Evolutionary conservation across 1,140 invertebrate species (phyloP).

Genomic region (Diploscapter pachys): DNA sequence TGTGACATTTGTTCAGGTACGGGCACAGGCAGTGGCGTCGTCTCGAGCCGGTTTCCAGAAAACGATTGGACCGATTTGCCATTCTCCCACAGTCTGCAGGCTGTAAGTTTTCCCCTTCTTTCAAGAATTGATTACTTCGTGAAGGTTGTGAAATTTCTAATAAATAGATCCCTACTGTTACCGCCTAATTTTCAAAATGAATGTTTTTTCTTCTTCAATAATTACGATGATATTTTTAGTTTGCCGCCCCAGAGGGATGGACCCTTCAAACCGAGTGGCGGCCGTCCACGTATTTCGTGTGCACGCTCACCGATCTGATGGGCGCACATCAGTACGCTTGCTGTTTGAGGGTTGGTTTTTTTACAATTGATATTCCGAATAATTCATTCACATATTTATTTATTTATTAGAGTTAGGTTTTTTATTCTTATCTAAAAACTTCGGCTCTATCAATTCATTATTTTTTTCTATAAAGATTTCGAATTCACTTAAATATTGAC

Average conservation of each 20-base stretch:
- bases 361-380: constrained; percentile 1
- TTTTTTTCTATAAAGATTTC: too few relatives aligned
- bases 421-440: too few relatives aligned
- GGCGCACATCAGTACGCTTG: constrained; percentile 80
- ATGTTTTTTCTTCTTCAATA: too few relatives aligned
- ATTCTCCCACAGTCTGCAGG: constrained; percentile 92
- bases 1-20: too few relatives aligned
- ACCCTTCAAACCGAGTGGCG: constrained; percentile 67
- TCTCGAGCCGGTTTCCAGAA: constrained; percentile 72
- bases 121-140: constrained; percentile 67
- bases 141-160: constrained; percentile 89
- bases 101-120: constrained; percentile 68
- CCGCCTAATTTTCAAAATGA: too few relatives aligned
- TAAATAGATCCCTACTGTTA: background rate
- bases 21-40: too few relatives aligned
- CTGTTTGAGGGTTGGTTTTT: constrained; percentile 21
- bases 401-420: too few relatives aligned
- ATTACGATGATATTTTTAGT: too few relatives aligned
- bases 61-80: constrained; percentile 91
- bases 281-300: constrained; percentile 91
- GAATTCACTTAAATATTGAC: too few relatives aligned
- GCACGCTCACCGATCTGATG: constrained; percentile 91
- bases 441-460: too few relatives aligned
- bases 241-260: too few relatives aligned
- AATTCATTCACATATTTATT: too few relatives aligned